Evolutionary conservation across 1,140 invertebrate genomes (phyloP).

Genomic region (Chymomyza costata): DNA sequence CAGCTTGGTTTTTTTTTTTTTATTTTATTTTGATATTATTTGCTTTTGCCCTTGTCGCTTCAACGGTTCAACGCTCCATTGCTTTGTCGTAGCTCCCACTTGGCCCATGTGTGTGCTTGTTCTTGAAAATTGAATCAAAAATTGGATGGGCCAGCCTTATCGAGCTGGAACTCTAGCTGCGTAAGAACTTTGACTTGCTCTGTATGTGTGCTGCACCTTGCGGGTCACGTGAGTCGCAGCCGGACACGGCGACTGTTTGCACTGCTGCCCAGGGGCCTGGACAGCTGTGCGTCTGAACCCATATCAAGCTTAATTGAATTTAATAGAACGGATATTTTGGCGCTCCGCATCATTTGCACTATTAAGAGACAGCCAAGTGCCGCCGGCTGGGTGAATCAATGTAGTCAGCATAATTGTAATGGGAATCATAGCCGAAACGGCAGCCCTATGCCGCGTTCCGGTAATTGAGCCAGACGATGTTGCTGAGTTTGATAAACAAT

Average conservation of each 20-base stretch:
- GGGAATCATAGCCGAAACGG: too few species aligned
- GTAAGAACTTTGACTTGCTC: too few species aligned
- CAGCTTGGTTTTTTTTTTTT: too few species aligned
- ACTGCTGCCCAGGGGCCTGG: slow-evolving; percentile 1
- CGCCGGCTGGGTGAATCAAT: not conserved
- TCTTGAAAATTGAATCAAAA: slow-evolving; percentile 57
- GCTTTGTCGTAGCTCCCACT: too few species aligned
- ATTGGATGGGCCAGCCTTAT: slow-evolving; percentile 32
- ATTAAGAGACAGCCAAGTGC: slow-evolving; percentile 23
- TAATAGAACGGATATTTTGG: slow-evolving; percentile 69
- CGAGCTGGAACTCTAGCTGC: too few species aligned
- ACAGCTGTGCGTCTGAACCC: slow-evolving; percentile 57
- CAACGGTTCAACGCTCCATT: slow-evolving; percentile 12
- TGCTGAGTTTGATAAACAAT: too few species aligned
- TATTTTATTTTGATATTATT: slow-evolving; percentile 24
- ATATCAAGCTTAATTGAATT: slow-evolving; percentile 72
- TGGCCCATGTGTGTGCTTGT: slow-evolving; percentile 48
- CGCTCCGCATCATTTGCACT: slow-evolving; percentile 45
- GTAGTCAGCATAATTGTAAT: too few species aligned
- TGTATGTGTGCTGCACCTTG: too few species aligned
- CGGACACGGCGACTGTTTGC: too few species aligned
- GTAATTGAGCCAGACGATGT: too few species aligned
- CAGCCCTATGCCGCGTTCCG: too few species aligned
- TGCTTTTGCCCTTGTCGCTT: slow-evolving; percentile 16
- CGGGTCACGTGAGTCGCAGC: too few species aligned